A percentile compares a stretch with the other conserved stretches of the same genome.
These are phyloP conservation scores for Loxodonta africana DNA, from an alignment of 2,113 vertebrate genomes.

Conservation along the genomic window DNA sequence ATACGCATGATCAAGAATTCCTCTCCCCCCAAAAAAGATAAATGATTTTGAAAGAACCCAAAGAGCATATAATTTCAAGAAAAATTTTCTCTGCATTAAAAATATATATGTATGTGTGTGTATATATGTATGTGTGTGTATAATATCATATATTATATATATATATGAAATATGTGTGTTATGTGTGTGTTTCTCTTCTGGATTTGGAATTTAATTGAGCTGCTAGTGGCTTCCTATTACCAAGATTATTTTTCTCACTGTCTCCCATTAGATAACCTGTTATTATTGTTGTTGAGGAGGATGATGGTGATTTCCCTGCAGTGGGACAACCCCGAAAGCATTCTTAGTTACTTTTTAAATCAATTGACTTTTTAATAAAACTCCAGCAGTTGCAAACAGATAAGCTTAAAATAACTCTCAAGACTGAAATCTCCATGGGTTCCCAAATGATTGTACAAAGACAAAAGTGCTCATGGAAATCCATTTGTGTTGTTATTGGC, in stretches of 20 bases:
- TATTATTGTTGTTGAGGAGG: neutral
- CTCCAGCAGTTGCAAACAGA: neutral
- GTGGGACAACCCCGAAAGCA: neutral
- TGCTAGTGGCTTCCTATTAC: neutral
- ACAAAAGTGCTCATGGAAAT: neutral
- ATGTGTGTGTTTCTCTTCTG: neutral
- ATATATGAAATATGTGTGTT: too few relatives aligned
- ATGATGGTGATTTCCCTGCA: neutral
- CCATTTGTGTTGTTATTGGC: neutral
- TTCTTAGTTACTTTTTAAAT: neutral
- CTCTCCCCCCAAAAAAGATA: neutral
- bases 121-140: neutral
- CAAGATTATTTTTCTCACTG: neutral
- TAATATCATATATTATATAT: neutral
- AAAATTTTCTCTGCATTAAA: neutral
- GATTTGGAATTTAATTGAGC: neutral
- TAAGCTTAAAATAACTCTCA: neutral
- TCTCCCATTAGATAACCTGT: neutral
- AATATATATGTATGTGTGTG: neutral
- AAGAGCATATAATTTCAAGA: neutral
- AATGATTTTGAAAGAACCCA: conserved; percentile 16
- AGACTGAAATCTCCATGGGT: neutral
- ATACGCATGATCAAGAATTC: neutral
- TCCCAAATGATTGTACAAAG: neutral
- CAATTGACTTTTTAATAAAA: neutral